Percentiles rank a stretch among this genome's conserved stretches.
Conservation (phyloP, 2,797 vertebrate species). For the Pantherophis alleghaniensis region DNA sequence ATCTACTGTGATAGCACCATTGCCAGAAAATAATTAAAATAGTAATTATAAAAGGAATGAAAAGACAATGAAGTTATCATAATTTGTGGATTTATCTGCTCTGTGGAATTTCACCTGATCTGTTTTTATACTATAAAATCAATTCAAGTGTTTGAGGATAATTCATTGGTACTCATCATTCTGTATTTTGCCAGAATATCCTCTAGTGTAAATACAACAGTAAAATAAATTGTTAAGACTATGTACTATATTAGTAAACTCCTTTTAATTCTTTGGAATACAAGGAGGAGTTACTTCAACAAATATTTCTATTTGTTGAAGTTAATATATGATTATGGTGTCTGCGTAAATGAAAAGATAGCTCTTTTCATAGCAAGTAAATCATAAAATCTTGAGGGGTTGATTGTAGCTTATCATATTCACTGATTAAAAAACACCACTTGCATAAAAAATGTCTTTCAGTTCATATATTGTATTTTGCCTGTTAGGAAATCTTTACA, state of each 20-base stretch:
- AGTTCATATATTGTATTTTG: conserved; percentile 60
- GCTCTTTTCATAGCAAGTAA: conserved; percentile 64
- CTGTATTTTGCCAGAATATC: conserved; percentile 64
- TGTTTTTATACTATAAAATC: conserved; percentile 78
- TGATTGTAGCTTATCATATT: conserved; percentile 61
- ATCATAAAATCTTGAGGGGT: conserved; percentile 46
- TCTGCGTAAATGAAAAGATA: conserved; percentile 56
- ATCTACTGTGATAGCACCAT: conserved; percentile 73
- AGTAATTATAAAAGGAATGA: conserved; percentile 68
- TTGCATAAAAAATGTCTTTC: conserved; percentile 56
- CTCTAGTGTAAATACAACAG: conserved; percentile 56
- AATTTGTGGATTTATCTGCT: conserved; percentile 63
- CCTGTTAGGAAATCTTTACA: conserved; percentile 59
- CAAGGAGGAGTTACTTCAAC: conserved; percentile 56
- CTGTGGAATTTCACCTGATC: conserved; percentile 80
- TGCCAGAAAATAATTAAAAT: conserved; percentile 61
- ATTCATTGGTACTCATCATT: conserved; percentile 70
- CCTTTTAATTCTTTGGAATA: conserved; percentile 56
- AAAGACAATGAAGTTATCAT: conserved; percentile 60
- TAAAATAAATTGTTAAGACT: conserved; percentile 62
- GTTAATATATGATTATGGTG: conserved; percentile 40
- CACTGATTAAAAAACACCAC: conserved; percentile 60
- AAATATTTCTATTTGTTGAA: conserved; percentile 46
- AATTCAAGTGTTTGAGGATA: conserved; percentile 88
- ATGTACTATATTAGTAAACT: conserved; percentile 45